Conservation (phyloP, 2,797 vertebrate genomes). For the Otolemur crassicaudatus region DNA sequence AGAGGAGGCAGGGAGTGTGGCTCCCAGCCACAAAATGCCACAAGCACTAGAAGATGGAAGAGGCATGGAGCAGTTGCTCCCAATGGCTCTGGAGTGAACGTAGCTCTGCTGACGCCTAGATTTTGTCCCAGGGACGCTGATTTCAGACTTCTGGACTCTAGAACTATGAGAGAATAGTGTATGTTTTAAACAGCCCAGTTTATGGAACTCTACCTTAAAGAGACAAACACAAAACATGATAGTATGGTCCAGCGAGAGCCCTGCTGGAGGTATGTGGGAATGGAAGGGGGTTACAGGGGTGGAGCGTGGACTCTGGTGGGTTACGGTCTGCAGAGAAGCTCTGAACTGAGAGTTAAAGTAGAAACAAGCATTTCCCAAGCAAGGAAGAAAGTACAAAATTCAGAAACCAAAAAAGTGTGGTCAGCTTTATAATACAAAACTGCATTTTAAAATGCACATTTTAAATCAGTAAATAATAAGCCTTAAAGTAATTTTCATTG, state of each 20-base stretch:
- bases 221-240: background rate
- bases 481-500: background rate
- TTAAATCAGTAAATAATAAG: slow-evolving; percentile 27
- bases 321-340: background rate
- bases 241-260: background rate
- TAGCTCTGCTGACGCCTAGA: background rate
- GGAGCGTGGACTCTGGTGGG: background rate
- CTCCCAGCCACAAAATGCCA: background rate
- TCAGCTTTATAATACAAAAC: slow-evolving; percentile 11
- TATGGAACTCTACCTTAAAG: background rate
- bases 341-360: background rate
- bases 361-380: background rate
- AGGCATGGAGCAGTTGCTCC: background rate
- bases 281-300: background rate
- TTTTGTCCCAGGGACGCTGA: background rate
- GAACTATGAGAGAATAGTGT: background rate
- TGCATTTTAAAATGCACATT: background rate
- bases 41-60: background rate
- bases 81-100: background rate
- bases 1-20: background rate
- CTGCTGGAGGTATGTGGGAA: background rate
- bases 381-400: background rate
- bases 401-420: background rate
- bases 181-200: background rate
- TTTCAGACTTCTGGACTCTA: background rate